These are phyloP conservation scores for Cotesia chilonis DNA, from an alignment of 1,140 invertebrate species.

Conservation along the genomic window DNA sequence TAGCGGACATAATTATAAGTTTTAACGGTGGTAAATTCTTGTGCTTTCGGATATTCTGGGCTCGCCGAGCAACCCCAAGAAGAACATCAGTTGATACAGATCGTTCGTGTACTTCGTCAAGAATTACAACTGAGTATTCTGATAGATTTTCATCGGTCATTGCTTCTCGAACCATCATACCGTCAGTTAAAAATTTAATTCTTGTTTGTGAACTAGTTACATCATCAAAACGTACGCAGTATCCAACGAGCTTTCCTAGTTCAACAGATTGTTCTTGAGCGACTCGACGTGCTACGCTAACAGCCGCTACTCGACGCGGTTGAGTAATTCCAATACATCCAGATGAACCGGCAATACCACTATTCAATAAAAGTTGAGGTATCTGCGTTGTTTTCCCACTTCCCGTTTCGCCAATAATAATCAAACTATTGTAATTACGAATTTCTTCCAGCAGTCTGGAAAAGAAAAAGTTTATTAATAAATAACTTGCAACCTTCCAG, in stretches of 20 bases:
- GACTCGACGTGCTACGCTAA: conserved; percentile 88
- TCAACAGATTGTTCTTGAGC: conserved; percentile 75
- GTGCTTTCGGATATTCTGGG: conserved; percentile 76
- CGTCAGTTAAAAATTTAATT: conserved; percentile 93
- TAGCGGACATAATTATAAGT: conserved; percentile 92
- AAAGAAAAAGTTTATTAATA: neutral
- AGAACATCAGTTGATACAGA: conserved; percentile 95
- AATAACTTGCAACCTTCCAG: too few relatives aligned
- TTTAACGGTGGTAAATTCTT: conserved; percentile 73
- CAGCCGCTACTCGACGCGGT: conserved; percentile 91
- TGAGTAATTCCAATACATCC: conserved; percentile 83
- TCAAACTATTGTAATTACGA: conserved; percentile 69
- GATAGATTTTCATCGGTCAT: conserved; percentile 76
- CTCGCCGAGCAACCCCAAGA: conserved; percentile 82
- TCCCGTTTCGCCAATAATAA: conserved; percentile 90
- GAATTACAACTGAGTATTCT: conserved; percentile 85
- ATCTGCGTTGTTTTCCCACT: conserved; percentile 93
- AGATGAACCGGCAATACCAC: conserved; percentile 68
- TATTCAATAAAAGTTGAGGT: conserved; percentile 72
- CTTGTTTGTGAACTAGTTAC: conserved; percentile 78
- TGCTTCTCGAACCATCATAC: conserved; percentile 91
- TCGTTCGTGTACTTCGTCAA: conserved; percentile 98
- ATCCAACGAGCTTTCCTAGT: conserved; percentile 84
- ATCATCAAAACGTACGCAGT: conserved; percentile 94
- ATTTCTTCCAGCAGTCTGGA: conserved; percentile 69